Evolutionary conservation across 2,888 invertebrate genomes (phyloP), one percentile per base, ranked within the genome.

Genomic region (Linyphia triangularis): DNA sequence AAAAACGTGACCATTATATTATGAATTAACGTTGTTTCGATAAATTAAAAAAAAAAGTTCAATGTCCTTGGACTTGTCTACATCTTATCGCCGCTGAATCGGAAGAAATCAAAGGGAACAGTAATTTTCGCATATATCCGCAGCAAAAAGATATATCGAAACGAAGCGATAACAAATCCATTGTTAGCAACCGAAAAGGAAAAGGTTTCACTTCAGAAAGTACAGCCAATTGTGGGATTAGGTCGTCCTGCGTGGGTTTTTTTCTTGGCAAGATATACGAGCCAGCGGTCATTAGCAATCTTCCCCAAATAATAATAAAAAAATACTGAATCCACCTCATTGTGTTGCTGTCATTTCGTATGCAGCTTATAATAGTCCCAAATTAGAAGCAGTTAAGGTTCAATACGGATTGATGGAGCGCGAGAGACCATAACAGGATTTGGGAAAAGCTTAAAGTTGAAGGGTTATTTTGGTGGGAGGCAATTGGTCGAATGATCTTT

Each of bases 211-310:
- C 43, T 43, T 43, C 43, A 40, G 70, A 43, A 43, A 40, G 43
- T 26, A 24, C 43, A 43, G 51, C 70, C 43, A 33, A 67, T 67
- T 67, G 30, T n/a, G n/a, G 33, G 67, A 67, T 67, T 67, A 33
- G 33, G 67, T 33, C 33, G 13, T n/a, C 9, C 16, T 67, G 75
- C 61, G 59, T 75, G 75, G 75, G 75, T n/a, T 67, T 33, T 43
- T n/a, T 51, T 51, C 40, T n/a, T 51, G 51, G 51, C 51, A 16
- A 51, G 51, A 3, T 51, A 51, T 51, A 51, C 51, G 16, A 51
- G 51, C 5, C 19, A 65, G 78, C 19, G 78, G 78, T 78, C 77
- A 65, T 22, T 78, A 28, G 7, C 22, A 6, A 19, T n/a, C 26
- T 61, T 59, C 16, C 67, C 26, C 3, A 24, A 13, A 24, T 61